Evolutionary conservation across 2,797 vertebrate genomes (phyloP).

Genomic region (Cryptoblepharus egeriae): DNA sequence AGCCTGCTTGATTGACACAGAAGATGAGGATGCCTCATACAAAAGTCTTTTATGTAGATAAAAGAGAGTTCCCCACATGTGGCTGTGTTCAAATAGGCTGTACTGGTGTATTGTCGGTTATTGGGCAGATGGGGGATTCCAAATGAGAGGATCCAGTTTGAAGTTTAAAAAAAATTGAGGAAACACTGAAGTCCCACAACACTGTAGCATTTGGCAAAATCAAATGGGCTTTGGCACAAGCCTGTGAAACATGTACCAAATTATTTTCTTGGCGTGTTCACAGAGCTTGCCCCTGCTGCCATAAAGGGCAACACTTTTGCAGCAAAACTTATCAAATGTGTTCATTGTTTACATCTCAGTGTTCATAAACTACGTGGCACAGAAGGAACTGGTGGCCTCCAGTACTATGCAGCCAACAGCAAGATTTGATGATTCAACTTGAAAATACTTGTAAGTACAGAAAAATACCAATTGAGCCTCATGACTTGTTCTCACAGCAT

Average conservation of each 20-base stretch:
- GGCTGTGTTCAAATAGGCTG: too few species aligned
- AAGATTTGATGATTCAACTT: slow-evolving; percentile 49
- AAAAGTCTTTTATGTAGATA: too few species aligned
- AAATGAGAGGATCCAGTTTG: too few species aligned
- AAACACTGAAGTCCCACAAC: neutral
- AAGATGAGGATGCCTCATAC: too few species aligned
- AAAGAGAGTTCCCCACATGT: too few species aligned
- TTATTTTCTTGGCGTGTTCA: neutral
- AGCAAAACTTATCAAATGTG: neutral
- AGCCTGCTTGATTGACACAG: too few species aligned
- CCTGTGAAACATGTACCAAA: neutral
- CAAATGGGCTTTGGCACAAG: neutral
- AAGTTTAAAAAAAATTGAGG: too few species aligned
- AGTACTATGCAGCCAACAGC: neutral
- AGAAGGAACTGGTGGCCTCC: neutral
- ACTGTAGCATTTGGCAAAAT: neutral
- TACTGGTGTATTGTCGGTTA: too few species aligned
- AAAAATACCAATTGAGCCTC: slow-evolving; percentile 60
- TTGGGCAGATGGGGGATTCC: too few species aligned
- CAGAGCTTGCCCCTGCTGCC: neutral
- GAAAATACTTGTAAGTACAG: slow-evolving; percentile 54
- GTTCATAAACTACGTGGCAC: neutral
- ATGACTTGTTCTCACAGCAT: slow-evolving; percentile 23
- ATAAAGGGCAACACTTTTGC: neutral
- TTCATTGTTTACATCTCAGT: neutral